phyloP scores from a whole-genome alignment of 1,140 invertebrate genomes.

The Cydia fagiglandana region DNA sequence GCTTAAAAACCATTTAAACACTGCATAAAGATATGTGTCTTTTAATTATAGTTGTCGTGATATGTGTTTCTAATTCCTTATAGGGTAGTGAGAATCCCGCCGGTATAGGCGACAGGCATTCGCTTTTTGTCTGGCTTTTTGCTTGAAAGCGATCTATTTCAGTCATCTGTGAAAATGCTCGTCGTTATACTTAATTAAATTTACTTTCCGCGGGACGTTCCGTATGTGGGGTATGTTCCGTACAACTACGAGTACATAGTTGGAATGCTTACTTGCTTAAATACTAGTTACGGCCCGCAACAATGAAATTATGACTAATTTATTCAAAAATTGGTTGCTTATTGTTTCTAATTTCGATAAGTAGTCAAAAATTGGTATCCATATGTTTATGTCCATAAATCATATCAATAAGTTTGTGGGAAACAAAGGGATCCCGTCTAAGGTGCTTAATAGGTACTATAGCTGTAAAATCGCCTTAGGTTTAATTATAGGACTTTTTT shows the following conservation, averaged over 20 bases:
- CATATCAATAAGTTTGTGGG: too few relatives aligned
- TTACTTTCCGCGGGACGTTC: background rate
- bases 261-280: background rate
- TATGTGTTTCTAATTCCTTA: constrained; percentile 24
- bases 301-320: too few relatives aligned
- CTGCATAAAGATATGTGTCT: background rate
- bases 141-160: background rate
- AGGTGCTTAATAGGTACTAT: too few relatives aligned
- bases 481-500: too few relatives aligned
- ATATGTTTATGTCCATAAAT: too few relatives aligned
- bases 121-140: background rate
- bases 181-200: background rate
- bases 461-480: too few relatives aligned
- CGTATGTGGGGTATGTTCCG: background rate
- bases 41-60: background rate
- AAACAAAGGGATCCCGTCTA: too few relatives aligned
- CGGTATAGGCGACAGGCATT: constrained; percentile 3
- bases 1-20: background rate
- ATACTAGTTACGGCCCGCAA: background rate
- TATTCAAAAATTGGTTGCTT: too few relatives aligned
- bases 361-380: too few relatives aligned
- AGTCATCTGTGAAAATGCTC: constrained; percentile 6
- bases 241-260: background rate
- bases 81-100: constrained; percentile 9
- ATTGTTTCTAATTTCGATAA: too few relatives aligned